Evolutionary conservation across 2,797 vertebrate species (phyloP).

Genomic region (Hipposideros larvatus): DNA sequence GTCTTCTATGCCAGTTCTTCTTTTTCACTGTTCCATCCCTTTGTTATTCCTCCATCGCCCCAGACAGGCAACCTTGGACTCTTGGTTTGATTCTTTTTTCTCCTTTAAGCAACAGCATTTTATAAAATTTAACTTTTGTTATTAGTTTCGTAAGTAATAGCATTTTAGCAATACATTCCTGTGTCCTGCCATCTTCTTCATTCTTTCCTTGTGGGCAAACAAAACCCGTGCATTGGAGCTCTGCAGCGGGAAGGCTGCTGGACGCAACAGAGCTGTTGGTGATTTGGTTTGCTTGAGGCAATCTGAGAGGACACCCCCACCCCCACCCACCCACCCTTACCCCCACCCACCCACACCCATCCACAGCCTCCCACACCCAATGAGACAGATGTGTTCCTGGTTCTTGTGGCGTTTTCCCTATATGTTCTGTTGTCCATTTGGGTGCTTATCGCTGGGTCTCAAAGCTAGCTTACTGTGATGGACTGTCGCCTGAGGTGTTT

Average conservation of each 20-base stretch:
- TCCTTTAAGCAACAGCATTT: background rate
- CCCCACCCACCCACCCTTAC: too few relatives aligned
- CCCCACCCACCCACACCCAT: accelerated
- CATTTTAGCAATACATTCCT: background rate
- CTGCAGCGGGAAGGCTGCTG: background rate
- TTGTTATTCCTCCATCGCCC: background rate
- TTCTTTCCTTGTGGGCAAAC: background rate
- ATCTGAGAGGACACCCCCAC: background rate
- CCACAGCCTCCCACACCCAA: too few relatives aligned
- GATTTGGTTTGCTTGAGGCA: background rate
- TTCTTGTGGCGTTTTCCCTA: background rate
- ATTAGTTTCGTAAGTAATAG: too few relatives aligned
- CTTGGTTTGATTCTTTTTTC: background rate
- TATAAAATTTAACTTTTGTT: too few relatives aligned
- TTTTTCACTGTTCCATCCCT: too few relatives aligned
- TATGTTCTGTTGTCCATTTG: background rate
- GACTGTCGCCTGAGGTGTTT: background rate
- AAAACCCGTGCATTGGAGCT: too few relatives aligned
- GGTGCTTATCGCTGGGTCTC: background rate
- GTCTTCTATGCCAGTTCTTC: too few relatives aligned
- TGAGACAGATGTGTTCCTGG: background rate
- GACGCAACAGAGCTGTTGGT: background rate
- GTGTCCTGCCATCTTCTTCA: background rate
- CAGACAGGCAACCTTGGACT: background rate
- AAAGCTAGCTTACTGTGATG: background rate